phyloP scores from a whole-genome alignment of 2,888 invertebrate genomes.

The Stenurella melanura region DNA sequence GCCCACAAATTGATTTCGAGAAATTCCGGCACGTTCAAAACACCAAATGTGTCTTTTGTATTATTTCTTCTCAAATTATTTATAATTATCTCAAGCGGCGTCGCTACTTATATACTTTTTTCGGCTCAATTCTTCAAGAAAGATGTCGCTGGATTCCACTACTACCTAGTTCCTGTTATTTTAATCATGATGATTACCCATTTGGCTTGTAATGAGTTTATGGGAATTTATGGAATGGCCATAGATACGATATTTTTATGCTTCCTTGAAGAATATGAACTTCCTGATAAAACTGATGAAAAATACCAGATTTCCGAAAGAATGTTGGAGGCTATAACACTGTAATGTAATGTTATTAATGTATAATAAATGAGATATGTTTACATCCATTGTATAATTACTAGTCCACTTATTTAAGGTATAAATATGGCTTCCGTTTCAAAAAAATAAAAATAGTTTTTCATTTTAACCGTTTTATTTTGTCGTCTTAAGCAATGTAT shows the following conservation, averaged over 20 bases:
- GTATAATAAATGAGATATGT: neutral
- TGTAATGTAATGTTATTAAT: neutral
- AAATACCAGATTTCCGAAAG: neutral
- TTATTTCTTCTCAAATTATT: constrained; percentile 5
- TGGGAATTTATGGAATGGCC: neutral
- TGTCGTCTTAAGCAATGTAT: too few relatives aligned
- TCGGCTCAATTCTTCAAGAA: neutral
- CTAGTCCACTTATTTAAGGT: too few relatives aligned
- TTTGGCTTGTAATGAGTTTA: neutral
- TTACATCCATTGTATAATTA: neutral
- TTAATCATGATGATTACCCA: neutral
- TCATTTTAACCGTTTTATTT: too few relatives aligned
- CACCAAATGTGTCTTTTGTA: neutral
- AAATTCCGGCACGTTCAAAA: neutral
- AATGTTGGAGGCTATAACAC: neutral
- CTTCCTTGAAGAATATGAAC: constrained; percentile 11
- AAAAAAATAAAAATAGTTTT: too few relatives aligned
- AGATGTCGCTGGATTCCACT: neutral
- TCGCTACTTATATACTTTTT: neutral
- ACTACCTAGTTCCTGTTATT: neutral
- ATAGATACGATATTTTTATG: neutral
- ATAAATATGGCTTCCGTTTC: too few relatives aligned
- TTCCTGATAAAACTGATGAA: neutral
- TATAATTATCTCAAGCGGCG: neutral
- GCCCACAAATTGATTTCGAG: neutral